phyloP scores from a whole-genome alignment of 2,888 invertebrate species.

The Phanerotoma sp. region DNA sequence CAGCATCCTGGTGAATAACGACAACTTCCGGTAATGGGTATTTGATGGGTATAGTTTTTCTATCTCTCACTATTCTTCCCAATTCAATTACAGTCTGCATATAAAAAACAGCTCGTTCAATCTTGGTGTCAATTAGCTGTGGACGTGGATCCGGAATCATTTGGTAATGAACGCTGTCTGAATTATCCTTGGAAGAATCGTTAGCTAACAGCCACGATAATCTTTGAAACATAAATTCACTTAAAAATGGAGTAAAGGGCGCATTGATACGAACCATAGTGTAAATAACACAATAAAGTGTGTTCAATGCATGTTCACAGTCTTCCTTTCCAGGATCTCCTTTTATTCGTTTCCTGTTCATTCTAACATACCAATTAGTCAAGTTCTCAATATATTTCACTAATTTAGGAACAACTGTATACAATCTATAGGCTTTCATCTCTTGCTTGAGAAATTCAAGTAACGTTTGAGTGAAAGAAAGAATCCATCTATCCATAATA shows the following conservation, averaged over 20 bases:
- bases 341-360: conserved; percentile 94
- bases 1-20: conserved; percentile 84
- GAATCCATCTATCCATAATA: conserved; percentile 96
- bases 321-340: conserved; percentile 83
- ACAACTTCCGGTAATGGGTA: conserved; percentile 95
- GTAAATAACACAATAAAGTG: conserved; percentile 84
- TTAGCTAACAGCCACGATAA: conserved; percentile 68
- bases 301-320: conserved; percentile 80
- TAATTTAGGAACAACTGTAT: conserved; percentile 91
- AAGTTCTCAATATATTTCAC: conserved; percentile 96
- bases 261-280: conserved; percentile 93
- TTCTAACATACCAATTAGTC: conserved; percentile 98
- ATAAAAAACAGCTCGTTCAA: conserved; percentile 85
- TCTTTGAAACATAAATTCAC: conserved; percentile 93
- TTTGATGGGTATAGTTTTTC: conserved; percentile 91
- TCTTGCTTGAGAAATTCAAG: conserved; percentile 85
- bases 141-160: conserved; percentile 78
- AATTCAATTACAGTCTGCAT: conserved; percentile 97
- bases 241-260: conserved; percentile 95
- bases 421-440: conserved; percentile 92
- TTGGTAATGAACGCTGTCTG: conserved; percentile 87
- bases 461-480: conserved; percentile 94
- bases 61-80: conserved; percentile 88
- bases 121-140: conserved; percentile 75
- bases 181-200: conserved; percentile 52